Evolutionary conservation across 2,113 vertebrate species (phyloP), one percentile per base, ranked within the genome.

Genomic region (Triplophysa tibetana): DNA sequence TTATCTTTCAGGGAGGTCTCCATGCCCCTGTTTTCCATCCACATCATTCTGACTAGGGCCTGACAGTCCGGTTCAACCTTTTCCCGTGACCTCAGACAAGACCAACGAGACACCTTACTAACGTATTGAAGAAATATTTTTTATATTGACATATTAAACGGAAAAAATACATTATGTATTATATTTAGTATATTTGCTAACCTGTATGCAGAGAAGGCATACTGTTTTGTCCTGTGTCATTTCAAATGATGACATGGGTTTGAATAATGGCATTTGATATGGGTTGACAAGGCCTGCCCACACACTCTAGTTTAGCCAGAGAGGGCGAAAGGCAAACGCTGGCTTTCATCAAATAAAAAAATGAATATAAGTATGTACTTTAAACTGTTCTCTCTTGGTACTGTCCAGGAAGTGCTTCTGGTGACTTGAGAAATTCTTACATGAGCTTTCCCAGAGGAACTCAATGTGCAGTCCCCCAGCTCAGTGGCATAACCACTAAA

Each of bases 361-460:
- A 77, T 29, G 19, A 61, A 52, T 26, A 69, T 70, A 69, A 80
- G 69, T 58, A 79, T 60, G 43, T 41, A 21, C 19, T 70, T 79
- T 16, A 66, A 48, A 29, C 58, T 72, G 60, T 45, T 80, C 65
- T 43, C 48, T 65, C 73, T 80, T 80, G 79, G 82, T 77, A 78
- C 64, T 82, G 77, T 62, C 76, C 83, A 87, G 77, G 66, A 76
- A 82, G 78, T 75, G 68, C 38, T 82, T 73, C 45, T 43, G 64
- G 75, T 58, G 29, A 72, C 65, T 80, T 75, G 79, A 78, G 80
- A 85, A 84, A 69, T 69, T 38, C 66, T 77, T 41, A 64, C 19
- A 66, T 21, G 69, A 82, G 56, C 26, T 80, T 87, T 85, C 79
- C 83, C 85, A 83, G 79, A 81, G 81, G 76, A 70, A 29, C 38